Evolutionary conservation across 2,797 vertebrate species (phyloP).

Genomic region (Thalassophryne amazonica): DNA sequence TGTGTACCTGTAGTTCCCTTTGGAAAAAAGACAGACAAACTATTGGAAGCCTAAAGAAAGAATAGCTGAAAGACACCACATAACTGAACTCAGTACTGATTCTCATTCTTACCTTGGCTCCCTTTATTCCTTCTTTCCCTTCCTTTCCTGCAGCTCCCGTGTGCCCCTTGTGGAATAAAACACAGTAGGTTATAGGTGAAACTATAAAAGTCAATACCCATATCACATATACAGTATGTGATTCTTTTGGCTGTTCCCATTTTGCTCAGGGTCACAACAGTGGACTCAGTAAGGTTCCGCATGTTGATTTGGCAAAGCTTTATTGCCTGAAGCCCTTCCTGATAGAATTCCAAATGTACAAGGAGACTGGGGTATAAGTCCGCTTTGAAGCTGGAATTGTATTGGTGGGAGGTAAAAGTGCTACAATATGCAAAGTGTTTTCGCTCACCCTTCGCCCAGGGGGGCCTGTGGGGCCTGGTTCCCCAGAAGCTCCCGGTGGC

Average conservation of each 20-base stretch:
- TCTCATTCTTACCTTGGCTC: slow-evolving; percentile 76
- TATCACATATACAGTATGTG: no score
- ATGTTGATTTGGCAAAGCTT: no score
- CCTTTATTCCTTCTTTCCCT: slow-evolving; percentile 85
- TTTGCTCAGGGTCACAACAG: no score
- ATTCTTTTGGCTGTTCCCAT: no score
- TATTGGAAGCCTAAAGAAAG: background rate
- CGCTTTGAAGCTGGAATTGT: no score
- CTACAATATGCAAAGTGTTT: no score
- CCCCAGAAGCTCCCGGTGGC: slow-evolving; percentile 86
- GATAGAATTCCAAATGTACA: no score
- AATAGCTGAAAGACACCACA: background rate
- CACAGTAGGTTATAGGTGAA: background rate
- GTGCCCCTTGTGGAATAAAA: slow-evolving; percentile 73
- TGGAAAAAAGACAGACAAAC: background rate
- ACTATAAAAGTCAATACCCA: background rate
- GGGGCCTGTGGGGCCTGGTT: slow-evolving; percentile 85
- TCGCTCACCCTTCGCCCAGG: slow-evolving; percentile 89
- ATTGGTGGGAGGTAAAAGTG: no score
- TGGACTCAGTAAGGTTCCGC: no score
- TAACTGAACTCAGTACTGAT: background rate
- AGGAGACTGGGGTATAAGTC: no score
- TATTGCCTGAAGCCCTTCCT: no score
- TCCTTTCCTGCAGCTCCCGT: slow-evolving; percentile 77
- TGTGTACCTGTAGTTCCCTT: slow-evolving; percentile 81